Percentiles rank a stretch among this genome's conserved stretches.
Evolutionary conservation across 2,797 vertebrate genomes (phyloP).

Genomic region (Mus caroli): DNA sequence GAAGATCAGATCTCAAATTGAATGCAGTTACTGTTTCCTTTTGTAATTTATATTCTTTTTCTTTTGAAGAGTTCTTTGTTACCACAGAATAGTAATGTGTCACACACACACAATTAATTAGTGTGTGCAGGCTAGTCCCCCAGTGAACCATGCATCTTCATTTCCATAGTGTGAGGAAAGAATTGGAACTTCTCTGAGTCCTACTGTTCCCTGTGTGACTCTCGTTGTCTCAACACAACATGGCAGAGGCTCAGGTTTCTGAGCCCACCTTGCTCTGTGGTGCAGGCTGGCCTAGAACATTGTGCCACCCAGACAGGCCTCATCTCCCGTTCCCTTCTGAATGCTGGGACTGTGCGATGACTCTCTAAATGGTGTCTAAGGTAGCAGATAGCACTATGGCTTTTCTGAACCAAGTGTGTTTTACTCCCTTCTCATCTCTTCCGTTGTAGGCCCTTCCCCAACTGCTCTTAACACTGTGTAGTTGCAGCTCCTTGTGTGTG

Average conservation of each 20-base stretch:
- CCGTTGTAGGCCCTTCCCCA: not conserved
- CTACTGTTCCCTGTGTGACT: not conserved
- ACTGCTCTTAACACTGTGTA: not conserved
- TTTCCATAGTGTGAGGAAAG: not conserved
- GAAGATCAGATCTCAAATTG: not conserved
- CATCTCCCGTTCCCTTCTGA: too few species aligned
- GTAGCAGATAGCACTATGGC: not conserved
- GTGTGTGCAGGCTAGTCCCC: not conserved
- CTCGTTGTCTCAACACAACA: not conserved
- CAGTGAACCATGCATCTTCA: conserved; percentile 17
- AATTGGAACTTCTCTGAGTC: not conserved
- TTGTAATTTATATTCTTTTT: conserved; percentile 26
- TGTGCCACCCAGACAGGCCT: not conserved
- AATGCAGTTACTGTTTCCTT: not conserved
- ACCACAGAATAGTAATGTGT: not conserved
- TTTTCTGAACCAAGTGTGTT: not conserved
- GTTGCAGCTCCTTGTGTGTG: not conserved
- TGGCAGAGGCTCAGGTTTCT: conserved; percentile 3
- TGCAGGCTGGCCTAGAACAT: not conserved
- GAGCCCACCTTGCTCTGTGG: too few species aligned
- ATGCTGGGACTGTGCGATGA: not conserved
- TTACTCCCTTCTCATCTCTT: not conserved
- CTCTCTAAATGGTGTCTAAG: not conserved
- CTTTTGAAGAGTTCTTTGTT: conserved; percentile 8
- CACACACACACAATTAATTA: not conserved